phyloP scores from a whole-genome alignment of 92 coral and sea anemone genomes.

The Zoanthus gigantus region DNA sequence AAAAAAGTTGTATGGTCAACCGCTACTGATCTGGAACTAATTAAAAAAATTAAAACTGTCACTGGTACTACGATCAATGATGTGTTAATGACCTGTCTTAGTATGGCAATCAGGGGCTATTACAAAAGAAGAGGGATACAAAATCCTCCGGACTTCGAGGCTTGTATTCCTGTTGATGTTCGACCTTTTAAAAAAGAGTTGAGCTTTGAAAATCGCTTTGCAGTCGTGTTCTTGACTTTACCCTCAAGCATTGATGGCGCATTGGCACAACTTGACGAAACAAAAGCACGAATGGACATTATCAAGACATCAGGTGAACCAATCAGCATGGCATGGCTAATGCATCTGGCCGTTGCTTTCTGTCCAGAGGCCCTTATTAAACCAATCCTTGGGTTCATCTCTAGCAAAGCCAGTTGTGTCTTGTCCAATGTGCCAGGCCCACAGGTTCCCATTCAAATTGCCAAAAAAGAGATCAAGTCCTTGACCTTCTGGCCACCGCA shows the following conservation, averaged over 20 bases:
- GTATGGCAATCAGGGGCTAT: slow-evolving; percentile 80
- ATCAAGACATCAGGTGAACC: slow-evolving; percentile 88
- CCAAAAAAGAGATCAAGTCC: slow-evolving; percentile 61
- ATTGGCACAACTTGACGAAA: slow-evolving; percentile 68
- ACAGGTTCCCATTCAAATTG: slow-evolving; percentile 60
- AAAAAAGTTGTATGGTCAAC: slow-evolving; percentile 86
- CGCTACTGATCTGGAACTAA: slow-evolving; percentile 69
- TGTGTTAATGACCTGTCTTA: slow-evolving; percentile 85
- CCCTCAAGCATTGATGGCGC: slow-evolving; percentile 74
- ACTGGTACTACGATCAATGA: slow-evolving; percentile 96
- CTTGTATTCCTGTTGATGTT: slow-evolving; percentile 87
- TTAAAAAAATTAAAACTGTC: slow-evolving; percentile 78
- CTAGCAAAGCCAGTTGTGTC: slow-evolving; percentile 78
- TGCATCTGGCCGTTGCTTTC: slow-evolving; percentile 63
- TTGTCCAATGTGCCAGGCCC: slow-evolving; percentile 97
- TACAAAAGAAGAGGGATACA: slow-evolving; percentile 76
- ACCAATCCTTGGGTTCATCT: slow-evolving; percentile 55
- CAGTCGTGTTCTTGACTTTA: slow-evolving; percentile 71
- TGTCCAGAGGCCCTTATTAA: slow-evolving; percentile 70
- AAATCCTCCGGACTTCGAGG: slow-evolving; percentile 77
- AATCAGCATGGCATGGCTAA: slow-evolving; percentile 68
- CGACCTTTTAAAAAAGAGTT: slow-evolving; percentile 60
- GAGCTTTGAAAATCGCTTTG: slow-evolving; percentile 79
- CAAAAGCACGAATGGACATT: slow-evolving; percentile 81
- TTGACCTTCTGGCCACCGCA: slow-evolving; percentile 93